Percentiles rank a stretch among this genome's conserved stretches.
Conservation (phyloP, 2,888 invertebrate genomes). For the Malthinus flaveolus region DNA sequence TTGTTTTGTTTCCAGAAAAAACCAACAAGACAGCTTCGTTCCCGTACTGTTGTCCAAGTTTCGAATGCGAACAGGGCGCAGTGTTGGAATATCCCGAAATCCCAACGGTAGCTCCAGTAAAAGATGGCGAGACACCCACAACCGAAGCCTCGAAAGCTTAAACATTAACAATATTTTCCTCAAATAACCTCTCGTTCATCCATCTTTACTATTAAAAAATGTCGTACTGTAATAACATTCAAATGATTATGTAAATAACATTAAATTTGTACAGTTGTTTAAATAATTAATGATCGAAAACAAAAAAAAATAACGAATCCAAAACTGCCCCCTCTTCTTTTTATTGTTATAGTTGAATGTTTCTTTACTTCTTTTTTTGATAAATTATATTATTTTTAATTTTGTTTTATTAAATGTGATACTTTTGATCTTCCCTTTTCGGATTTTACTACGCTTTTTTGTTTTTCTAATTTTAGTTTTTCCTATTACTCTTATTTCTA, state of each 20-base stretch:
- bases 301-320: neutral
- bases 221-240: neutral
- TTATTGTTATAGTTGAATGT: too few species aligned
- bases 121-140: conserved; percentile 39
- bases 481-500: too few species aligned
- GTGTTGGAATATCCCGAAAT: conserved; percentile 86
- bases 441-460: too few species aligned
- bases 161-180: neutral
- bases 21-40: conserved; percentile 89
- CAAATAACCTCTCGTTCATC: neutral
- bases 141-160: conserved; percentile 19
- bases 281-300: too few species aligned
- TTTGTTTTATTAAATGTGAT: too few species aligned
- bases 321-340: neutral
- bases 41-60: conserved; percentile 83
- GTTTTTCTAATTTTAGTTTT: too few species aligned
- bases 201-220: neutral
- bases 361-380: too few species aligned
- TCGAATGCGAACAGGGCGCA: conserved; percentile 84
- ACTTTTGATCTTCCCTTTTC: too few species aligned
- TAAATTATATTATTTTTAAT: too few species aligned
- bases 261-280: neutral
- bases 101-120: conserved; percentile 56
- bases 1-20: conserved; percentile 64
- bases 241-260: neutral